Evolutionary conservation across 1,140 invertebrate species (phyloP).

Genomic region (Lutraria rhynchaena): DNA sequence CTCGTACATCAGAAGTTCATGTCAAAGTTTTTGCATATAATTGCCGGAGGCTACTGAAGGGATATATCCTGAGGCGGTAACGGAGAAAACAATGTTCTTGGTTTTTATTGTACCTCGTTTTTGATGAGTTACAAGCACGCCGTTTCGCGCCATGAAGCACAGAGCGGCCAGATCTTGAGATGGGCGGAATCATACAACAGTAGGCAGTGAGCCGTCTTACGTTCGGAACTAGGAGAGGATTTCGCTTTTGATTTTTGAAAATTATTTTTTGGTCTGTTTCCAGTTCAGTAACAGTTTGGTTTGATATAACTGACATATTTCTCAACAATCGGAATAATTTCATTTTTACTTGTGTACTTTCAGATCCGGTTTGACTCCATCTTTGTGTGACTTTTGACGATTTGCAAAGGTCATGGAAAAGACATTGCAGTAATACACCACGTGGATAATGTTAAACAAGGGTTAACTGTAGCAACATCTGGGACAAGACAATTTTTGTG

Average conservation of each 20-base stretch:
- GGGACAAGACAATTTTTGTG: conserved; percentile 6
- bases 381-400: no score
- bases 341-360: background rate
- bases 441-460: conserved; percentile 20
- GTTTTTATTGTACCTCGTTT: conserved; percentile 17
- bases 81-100: conserved; percentile 21
- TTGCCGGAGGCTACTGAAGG: conserved; percentile 30
- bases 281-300: no score
- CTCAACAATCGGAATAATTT: background rate
- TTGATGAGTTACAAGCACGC: conserved; percentile 10
- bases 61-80: background rate
- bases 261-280: no score
- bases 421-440: conserved; percentile 24
- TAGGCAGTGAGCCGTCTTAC: conserved; percentile 5
- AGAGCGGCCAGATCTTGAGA: conserved; percentile 14
- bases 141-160: conserved; percentile 32
- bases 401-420: background rate
- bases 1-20: conserved; percentile 39
- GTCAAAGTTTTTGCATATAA: conserved; percentile 42
- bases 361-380: no score
- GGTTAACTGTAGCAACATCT: no score
- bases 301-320: no score
- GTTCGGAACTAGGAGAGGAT: background rate
- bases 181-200: conserved; percentile 11
- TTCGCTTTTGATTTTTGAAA: no score